These are phyloP conservation scores for Campylomormyrus tamandua DNA, from an alignment of 2,113 vertebrate species.

Conservation along the genomic window DNA sequence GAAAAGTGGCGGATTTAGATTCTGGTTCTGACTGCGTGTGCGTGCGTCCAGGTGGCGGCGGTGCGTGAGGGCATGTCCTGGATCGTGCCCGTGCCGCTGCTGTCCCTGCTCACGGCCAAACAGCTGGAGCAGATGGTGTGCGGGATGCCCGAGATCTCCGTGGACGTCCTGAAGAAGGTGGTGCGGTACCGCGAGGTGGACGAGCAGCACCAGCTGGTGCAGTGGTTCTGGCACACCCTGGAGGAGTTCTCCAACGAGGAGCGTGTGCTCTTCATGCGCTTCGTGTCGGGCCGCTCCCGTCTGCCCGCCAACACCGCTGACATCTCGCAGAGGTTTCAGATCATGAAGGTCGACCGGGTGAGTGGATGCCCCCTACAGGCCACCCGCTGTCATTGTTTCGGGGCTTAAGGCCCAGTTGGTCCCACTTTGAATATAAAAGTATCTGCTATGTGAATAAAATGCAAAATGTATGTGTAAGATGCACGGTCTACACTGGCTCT, in stretches of 20 bases:
- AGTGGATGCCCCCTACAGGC: slow-evolving; percentile 34
- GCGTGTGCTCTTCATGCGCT: slow-evolving; percentile 77
- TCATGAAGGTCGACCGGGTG: slow-evolving; percentile 82
- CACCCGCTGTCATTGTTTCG: not conserved
- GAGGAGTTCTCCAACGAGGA: slow-evolving; percentile 79
- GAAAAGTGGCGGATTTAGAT: not conserved
- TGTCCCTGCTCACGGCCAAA: slow-evolving; percentile 73
- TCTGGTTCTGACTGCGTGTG: not conserved
- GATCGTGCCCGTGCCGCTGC: slow-evolving; percentile 71
- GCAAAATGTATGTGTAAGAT: not conserved
- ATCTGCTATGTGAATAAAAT: not conserved
- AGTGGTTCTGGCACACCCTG: slow-evolving; percentile 78
- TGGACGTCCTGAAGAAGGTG: slow-evolving; percentile 75
- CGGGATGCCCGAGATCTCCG: slow-evolving; percentile 76
- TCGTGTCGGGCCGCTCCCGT: slow-evolving; percentile 74
- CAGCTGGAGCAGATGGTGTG: slow-evolving; percentile 80
- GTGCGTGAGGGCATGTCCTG: slow-evolving; percentile 80
- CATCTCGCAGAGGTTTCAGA: slow-evolving; percentile 79
- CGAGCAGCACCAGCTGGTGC: slow-evolving; percentile 72
- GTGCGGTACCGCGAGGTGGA: slow-evolving; percentile 76
- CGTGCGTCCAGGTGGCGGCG: slow-evolving; percentile 63
- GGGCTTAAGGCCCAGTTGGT: not conserved
- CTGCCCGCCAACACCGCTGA: slow-evolving; percentile 75
- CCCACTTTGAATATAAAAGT: not conserved
- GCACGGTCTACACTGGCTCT: not conserved